Evolutionary conservation across 2,797 vertebrate species (phyloP).

Genomic region (Phoxinus dragarum): DNA sequence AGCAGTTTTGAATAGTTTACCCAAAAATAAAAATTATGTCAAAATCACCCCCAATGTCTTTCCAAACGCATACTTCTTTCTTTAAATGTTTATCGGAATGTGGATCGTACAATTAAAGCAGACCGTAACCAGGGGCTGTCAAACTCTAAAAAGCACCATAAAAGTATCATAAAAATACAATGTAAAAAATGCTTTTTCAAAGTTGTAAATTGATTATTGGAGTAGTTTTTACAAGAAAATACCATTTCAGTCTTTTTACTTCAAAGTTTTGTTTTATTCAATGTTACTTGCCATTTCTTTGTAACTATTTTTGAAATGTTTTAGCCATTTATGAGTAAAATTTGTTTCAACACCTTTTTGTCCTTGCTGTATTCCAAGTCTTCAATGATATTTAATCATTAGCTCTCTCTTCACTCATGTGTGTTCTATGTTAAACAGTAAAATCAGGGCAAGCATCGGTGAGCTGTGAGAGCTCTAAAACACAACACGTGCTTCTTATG

Average conservation of each 20-base stretch:
- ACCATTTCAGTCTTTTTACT: background rate
- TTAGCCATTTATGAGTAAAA: too few species aligned
- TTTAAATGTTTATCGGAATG: background rate
- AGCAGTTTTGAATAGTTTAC: background rate
- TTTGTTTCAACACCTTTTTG: too few species aligned
- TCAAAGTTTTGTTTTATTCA: background rate
- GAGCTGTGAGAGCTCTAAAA: background rate
- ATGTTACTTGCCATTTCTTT: background rate
- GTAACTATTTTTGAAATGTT: too few species aligned
- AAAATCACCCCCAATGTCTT: background rate
- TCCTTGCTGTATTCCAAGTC: background rate
- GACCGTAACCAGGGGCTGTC: background rate
- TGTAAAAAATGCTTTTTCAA: background rate
- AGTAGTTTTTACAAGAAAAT: background rate
- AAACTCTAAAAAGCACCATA: background rate
- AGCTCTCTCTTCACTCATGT: background rate
- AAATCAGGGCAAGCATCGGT: background rate
- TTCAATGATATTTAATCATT: too few species aligned
- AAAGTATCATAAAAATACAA: background rate
- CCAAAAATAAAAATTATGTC: background rate
- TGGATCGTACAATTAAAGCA: background rate
- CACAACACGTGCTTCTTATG: constrained; percentile 21
- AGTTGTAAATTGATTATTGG: background rate
- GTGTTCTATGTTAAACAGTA: background rate
- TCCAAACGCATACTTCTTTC: background rate